Percentiles rank a stretch among this genome's conserved stretches.
phyloP scores from a whole-genome alignment of 92 coral and sea anemone species.

The Parazoanthus atlanticus region DNA sequence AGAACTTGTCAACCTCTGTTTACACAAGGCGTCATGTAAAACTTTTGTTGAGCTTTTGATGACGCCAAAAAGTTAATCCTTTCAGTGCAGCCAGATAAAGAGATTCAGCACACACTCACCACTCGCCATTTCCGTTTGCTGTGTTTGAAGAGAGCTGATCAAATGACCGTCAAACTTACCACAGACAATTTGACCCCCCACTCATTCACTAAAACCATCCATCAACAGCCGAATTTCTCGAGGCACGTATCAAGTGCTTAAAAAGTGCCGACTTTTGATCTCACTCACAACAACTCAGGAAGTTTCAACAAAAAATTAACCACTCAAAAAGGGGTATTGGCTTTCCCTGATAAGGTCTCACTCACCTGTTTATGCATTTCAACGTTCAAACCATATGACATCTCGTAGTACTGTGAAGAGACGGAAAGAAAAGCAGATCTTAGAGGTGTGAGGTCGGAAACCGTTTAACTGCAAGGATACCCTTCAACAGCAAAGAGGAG shows the following conservation, averaged over 20 bases:
- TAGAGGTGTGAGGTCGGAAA: conserved; percentile 60
- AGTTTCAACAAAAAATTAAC: conserved; percentile 55
- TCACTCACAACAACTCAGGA: conserved; percentile 67
- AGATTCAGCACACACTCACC: conserved; percentile 51
- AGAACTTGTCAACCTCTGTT: conserved; percentile 81
- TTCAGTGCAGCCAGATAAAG: conserved; percentile 71
- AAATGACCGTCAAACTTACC: conserved; percentile 60
- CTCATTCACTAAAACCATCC: conserved; percentile 47
- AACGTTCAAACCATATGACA: conserved; percentile 99
- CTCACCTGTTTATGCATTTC: conserved; percentile 99
- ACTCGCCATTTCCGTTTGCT: conserved; percentile 74
- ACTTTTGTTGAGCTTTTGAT: conserved; percentile 78
- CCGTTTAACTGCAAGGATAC: conserved; percentile 58
- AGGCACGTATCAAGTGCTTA: conserved; percentile 66
- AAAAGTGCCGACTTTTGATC: conserved; percentile 71
- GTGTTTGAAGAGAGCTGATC: conserved; percentile 53
- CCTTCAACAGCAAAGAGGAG: conserved; percentile 46
- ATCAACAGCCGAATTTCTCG: conserved; percentile 71
- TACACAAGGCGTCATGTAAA: conserved; percentile 82
- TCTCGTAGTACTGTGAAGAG: conserved; percentile 93
- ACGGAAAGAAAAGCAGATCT: conserved; percentile 51
- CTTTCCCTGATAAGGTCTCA: conserved; percentile 60
- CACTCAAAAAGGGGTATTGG: conserved; percentile 43
- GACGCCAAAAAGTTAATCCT: conserved; percentile 91
- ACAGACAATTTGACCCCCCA: conserved; percentile 74